Percentiles rank a stretch among this genome's conserved stretches.
phyloP scores from a whole-genome alignment of 2,797 vertebrate species.

The Labeo calbasu region DNA sequence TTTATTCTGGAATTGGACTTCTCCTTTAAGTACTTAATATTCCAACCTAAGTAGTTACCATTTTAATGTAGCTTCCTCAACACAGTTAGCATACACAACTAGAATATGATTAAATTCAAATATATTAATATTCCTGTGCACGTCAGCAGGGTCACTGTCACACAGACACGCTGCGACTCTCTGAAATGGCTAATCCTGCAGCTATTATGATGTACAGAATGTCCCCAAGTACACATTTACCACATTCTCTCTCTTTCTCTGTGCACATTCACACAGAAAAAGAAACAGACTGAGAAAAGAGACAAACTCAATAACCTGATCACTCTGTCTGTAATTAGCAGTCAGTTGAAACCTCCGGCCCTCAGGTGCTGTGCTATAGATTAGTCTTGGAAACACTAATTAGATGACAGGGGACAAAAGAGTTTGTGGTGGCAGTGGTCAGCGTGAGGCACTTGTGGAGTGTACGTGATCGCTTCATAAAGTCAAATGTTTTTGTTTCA shows the following conservation, averaged over 20 bases:
- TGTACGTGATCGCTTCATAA: neutral
- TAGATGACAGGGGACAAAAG: slow-evolving; percentile 29
- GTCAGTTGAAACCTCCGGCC: slow-evolving; percentile 24
- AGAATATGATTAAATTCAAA: neutral
- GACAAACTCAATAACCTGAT: slow-evolving; percentile 31
- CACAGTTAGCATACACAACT: neutral
- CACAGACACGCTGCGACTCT: neutral
- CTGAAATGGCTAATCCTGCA: neutral
- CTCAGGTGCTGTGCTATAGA: slow-evolving; percentile 38
- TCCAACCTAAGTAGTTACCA: neutral
- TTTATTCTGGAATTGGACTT: no score
- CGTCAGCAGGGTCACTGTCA: neutral
- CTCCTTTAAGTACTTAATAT: neutral
- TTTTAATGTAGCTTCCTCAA: neutral
- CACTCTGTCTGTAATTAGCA: slow-evolving; percentile 20
- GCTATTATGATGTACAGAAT: slow-evolving; percentile 13
- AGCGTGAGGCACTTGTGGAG: slow-evolving; percentile 3
- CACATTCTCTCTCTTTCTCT: neutral
- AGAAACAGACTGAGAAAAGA: slow-evolving; percentile 29
- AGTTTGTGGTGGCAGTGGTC: neutral
- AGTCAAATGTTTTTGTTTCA: neutral
- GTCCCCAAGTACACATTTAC: neutral
- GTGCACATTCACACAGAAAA: neutral
- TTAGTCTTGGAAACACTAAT: slow-evolving; percentile 44
- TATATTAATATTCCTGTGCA: neutral